These are phyloP conservation scores for Crotalus tigris DNA, from an alignment of 2,113 vertebrate species.

Conservation along the genomic window DNA sequence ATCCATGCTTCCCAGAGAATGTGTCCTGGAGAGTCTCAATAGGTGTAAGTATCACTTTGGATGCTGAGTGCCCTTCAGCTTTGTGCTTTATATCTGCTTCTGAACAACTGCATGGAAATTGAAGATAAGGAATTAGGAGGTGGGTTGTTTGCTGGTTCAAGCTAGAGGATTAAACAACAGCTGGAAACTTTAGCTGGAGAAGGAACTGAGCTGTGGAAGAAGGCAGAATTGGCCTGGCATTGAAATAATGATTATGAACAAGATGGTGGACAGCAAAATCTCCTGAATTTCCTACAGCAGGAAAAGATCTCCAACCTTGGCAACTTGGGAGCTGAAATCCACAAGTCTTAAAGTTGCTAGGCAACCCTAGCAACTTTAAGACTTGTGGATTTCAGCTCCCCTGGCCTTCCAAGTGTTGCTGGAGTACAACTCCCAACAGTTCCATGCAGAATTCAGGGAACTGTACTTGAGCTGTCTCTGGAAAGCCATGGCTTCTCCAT, in stretches of 20 bases:
- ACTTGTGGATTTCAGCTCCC: no score
- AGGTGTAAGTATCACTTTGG: slow-evolving; percentile 28
- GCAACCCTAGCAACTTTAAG: no score
- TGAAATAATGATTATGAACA: background rate
- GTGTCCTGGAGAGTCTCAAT: slow-evolving; percentile 38
- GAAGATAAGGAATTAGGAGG: background rate
- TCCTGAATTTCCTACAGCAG: background rate
- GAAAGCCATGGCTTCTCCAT: background rate
- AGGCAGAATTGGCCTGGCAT: background rate
- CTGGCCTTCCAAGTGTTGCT: background rate
- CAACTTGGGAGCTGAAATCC: background rate
- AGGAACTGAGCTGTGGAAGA: background rate
- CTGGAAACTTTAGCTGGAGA: background rate
- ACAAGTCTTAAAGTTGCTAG: no score
- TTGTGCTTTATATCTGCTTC: slow-evolving; percentile 16
- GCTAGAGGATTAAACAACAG: no score
- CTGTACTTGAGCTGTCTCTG: background rate
- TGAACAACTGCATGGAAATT: background rate
- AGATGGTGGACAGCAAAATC: background rate
- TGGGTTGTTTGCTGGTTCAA: background rate
- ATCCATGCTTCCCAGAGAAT: slow-evolving; percentile 49
- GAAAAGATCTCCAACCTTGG: background rate
- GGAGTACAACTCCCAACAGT: background rate
- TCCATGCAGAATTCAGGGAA: background rate
- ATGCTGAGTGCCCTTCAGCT: slow-evolving; percentile 39